Evolutionary conservation across 2,888 invertebrate genomes (phyloP).

Genomic region (Choristoneura rosaceana): DNA sequence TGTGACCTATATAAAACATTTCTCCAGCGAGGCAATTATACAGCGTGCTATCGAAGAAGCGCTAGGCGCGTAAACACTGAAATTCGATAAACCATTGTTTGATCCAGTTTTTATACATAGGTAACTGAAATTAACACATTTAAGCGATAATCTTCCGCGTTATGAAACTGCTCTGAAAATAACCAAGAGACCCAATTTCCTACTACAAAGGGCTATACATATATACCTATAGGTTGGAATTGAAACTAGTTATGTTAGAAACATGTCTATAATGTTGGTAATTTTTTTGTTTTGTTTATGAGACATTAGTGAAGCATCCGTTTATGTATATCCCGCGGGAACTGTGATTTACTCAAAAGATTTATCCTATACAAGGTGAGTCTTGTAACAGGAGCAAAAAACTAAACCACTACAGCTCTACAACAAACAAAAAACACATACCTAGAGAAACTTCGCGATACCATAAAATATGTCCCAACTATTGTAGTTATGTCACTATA

Average conservation of each 20-base stretch:
- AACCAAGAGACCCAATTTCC: conserved; percentile 22
- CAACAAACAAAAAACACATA: no score
- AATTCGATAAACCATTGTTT: conserved; percentile 28
- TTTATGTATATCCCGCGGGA: no score
- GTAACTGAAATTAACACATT: conserved; percentile 10
- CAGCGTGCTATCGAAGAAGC: conserved; percentile 13
- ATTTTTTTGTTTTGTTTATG: neutral
- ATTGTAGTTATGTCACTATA: no score
- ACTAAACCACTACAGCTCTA: no score
- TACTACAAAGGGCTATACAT: neutral
- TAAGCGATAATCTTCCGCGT: conserved; percentile 11
- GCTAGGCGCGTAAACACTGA: conserved; percentile 19
- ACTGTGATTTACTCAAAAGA: no score
- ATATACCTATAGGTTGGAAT: neutral
- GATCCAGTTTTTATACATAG: conserved; percentile 1
- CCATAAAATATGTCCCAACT: no score
- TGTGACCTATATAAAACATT: conserved; percentile 32
- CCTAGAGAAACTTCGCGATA: no score
- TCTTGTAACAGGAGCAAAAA: no score
- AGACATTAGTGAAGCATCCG: no score
- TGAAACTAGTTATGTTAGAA: neutral
- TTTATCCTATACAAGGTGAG: no score
- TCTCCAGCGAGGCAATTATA: conserved; percentile 32
- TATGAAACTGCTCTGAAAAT: conserved; percentile 28
- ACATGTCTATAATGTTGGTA: neutral